Percentiles rank a stretch among this genome's conserved stretches.
Conservation (phyloP, 1,140 invertebrate genomes). For the Bombus fervidus region DNA sequence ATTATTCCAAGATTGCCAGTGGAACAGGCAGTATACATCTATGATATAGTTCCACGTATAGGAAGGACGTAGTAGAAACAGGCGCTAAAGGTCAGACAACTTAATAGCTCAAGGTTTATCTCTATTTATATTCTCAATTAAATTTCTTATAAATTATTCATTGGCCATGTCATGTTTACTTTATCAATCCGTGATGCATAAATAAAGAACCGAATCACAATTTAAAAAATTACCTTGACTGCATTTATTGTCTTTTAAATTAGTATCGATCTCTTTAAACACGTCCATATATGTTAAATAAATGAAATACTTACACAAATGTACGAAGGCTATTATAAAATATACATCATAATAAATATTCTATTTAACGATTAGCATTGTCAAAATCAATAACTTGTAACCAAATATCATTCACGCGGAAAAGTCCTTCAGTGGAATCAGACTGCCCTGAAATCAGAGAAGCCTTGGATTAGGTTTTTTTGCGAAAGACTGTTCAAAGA, state of each 20-base stretch:
- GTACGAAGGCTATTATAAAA: not conserved
- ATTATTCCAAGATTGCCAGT: not conserved
- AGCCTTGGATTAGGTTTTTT: not conserved
- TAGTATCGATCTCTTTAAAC: not conserved
- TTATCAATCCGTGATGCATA: not conserved
- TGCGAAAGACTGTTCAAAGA: not conserved
- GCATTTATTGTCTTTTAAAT: not conserved
- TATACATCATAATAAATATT: not conserved
- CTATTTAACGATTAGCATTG: not conserved
- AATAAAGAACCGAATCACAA: not conserved
- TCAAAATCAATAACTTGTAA: no score
- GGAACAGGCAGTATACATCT: not conserved
- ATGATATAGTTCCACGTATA: not conserved
- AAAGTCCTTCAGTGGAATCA: not conserved
- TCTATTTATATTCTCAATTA: constrained; percentile 18
- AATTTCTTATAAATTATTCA: constrained; percentile 34
- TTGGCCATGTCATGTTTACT: not conserved
- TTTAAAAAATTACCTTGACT: not conserved
- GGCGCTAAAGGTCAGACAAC: constrained; percentile 12
- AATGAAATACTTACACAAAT: no score
- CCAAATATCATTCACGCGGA: not conserved
- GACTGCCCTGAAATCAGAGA: not conserved
- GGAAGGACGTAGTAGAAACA: constrained; percentile 4
- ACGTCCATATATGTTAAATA: not conserved
- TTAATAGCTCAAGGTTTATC: not conserved